Conservation (phyloP, 1,140 invertebrate species). For the Drosophila melanogaster region Release_6_plus_ISO1_MT NC_004354.4:11543001-11543500, state of each 20-base stretch:
- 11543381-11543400: constrained; percentile 1
- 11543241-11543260: constrained; percentile 7
- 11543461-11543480: constrained; percentile 5
- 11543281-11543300: neutral
- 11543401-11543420: constrained; percentile 18
- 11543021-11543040: constrained; percentile 37
- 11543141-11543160: constrained; percentile 39
- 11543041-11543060: constrained; percentile 5
- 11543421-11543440: constrained; percentile 63
- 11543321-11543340: constrained; percentile 37
- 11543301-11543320: constrained; percentile 16
- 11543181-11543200: constrained; percentile 58
- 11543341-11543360: constrained; percentile 13
- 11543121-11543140: constrained; percentile 33
- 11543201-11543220: constrained; percentile 15
- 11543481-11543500: constrained; percentile 65
- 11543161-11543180: constrained; percentile 51
- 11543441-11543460: constrained; percentile 7
- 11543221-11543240: neutral
- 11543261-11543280: neutral
- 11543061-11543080: neutral
- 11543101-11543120: constrained; percentile 11
- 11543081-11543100: constrained; percentile 29
- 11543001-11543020: constrained; percentile 38
- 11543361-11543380: constrained; percentile 44